phyloP scores from a whole-genome alignment of 1,140 invertebrate species.

The Cotesia typhae region DNA sequence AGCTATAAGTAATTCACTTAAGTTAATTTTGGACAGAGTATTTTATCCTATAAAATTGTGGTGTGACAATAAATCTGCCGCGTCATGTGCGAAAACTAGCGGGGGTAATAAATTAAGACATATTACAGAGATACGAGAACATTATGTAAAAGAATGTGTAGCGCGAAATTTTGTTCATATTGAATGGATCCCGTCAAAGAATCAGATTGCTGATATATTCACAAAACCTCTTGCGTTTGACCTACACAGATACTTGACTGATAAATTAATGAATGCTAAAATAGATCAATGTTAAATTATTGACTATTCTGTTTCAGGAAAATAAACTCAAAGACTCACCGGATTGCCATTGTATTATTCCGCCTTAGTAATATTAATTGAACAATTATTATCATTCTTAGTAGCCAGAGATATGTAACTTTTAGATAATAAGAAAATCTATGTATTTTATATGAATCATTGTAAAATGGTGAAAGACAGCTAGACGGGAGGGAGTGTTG shows the following conservation, averaged over 20 bases:
- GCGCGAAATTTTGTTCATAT: slow-evolving; percentile 15
- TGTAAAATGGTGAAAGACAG: too few relatives aligned
- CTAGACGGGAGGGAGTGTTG: too few relatives aligned
- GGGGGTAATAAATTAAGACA: slow-evolving; percentile 31
- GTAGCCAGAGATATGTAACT: not conserved
- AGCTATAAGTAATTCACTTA: slow-evolving; percentile 22
- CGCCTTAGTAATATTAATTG: too few relatives aligned
- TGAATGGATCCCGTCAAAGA: slow-evolving; percentile 29
- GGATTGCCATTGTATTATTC: too few relatives aligned
- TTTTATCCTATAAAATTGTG: slow-evolving; percentile 20
- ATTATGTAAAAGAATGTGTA: slow-evolving; percentile 35
- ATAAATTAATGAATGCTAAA: slow-evolving; percentile 18
- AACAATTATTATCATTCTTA: too few relatives aligned
- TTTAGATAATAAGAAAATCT: too few relatives aligned
- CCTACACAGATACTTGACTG: slow-evolving; percentile 16
- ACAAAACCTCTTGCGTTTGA: slow-evolving; percentile 29
- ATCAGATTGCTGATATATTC: slow-evolving; percentile 29
- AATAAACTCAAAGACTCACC: too few relatives aligned
- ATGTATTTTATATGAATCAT: too few relatives aligned
- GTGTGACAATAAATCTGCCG: slow-evolving; percentile 24
- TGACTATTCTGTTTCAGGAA: too few relatives aligned
- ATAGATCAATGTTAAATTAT: too few relatives aligned
- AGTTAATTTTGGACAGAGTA: slow-evolving; percentile 23
- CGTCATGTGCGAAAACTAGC: slow-evolving; percentile 20
- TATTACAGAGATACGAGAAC: slow-evolving; percentile 28